These are phyloP conservation scores for Dipus sagitta DNA, from an alignment of 2,797 vertebrate species.

Conservation along the genomic window DNA sequence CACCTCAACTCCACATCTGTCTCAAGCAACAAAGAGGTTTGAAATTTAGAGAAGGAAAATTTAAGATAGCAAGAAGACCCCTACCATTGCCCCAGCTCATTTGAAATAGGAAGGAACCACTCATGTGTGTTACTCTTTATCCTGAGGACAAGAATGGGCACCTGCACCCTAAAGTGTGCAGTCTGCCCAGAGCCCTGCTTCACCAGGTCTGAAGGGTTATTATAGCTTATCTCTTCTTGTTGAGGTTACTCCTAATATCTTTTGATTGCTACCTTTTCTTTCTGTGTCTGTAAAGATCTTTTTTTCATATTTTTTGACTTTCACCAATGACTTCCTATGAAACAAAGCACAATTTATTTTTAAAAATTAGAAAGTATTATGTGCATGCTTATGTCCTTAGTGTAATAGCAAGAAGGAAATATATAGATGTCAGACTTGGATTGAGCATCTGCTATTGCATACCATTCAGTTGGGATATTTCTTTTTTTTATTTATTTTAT, in stretches of 20 bases:
- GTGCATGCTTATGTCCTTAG: conserved; percentile 26
- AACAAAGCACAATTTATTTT: conserved; percentile 9
- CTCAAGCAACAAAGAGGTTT: conserved; percentile 38
- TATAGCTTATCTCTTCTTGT: neutral
- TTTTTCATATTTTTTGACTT: conserved; percentile 16
- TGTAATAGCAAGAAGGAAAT: conserved; percentile 30
- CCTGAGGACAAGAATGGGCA: neutral
- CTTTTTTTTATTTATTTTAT: too few relatives aligned
- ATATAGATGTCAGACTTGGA: conserved; percentile 29
- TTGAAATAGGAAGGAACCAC: neutral
- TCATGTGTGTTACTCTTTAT: conserved; percentile 38
- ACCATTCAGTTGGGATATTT: neutral
- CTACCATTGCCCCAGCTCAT: neutral
- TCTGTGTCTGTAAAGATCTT: conserved; percentile 37
- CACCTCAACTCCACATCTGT: neutral
- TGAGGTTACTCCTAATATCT: conserved; percentile 53
- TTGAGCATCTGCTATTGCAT: neutral
- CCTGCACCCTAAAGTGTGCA: neutral
- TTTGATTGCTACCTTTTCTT: conserved; percentile 35
- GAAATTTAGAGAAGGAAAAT: conserved; percentile 20
- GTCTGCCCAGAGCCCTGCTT: neutral
- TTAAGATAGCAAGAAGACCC: neutral
- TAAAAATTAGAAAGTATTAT: conserved; percentile 49
- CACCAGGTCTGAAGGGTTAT: neutral
- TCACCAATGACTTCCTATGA: conserved; percentile 50